Base-by-base conservation (phyloP, 1,140 invertebrate species). In the Sarcophaga peregrina region DNA sequence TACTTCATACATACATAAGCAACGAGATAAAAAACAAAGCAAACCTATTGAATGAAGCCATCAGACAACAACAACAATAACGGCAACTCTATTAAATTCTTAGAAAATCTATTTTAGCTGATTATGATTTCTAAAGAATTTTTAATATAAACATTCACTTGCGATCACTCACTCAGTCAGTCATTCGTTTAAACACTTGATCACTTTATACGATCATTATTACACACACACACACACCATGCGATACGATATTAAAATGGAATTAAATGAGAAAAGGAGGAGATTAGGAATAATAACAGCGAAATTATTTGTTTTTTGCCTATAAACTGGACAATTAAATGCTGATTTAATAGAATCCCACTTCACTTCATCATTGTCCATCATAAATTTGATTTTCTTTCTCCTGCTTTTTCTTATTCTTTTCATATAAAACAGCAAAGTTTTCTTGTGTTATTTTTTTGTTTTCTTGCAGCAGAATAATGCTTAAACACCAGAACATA, bases 51-150 rank as follows among this genome's bases (percentile, higher is more conserved):
- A 37, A 4, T 37, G 4, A 37, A 37, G 25, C 25, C 25, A 37
- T 37, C 25, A 37, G 25, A 37, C 25, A 4, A 37, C 25, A 37
- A 37, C 25, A 37, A 4, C 25, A 37, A 37, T 4, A 37, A 37
- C 25, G 17, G 20, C 11, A 20, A 68, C 62, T 68, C 20, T 68
- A 25, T 62, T 5, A 62, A 62, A 62, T 68, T 68, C 62, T 25
- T 9, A 68, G 62, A 68, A 68, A 25, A 68, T 25, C n/a, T 68
- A 68, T 68, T 68, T 20, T 9, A 20, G 17, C 62, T 25, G 62
- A 68, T 68, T 68, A 68, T 20, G n/a, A 68, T 25, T 58, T 68
- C 62, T 25, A 68, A 25, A n/a, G 62, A 68, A 68, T 68, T 68
- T 20, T 68, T 68, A 25, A 20, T 68, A 20, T 68, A 68, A 68